Base-by-base conservation (phyloP, 2,113 vertebrate species). In the Siphamia tubifer region DNA sequence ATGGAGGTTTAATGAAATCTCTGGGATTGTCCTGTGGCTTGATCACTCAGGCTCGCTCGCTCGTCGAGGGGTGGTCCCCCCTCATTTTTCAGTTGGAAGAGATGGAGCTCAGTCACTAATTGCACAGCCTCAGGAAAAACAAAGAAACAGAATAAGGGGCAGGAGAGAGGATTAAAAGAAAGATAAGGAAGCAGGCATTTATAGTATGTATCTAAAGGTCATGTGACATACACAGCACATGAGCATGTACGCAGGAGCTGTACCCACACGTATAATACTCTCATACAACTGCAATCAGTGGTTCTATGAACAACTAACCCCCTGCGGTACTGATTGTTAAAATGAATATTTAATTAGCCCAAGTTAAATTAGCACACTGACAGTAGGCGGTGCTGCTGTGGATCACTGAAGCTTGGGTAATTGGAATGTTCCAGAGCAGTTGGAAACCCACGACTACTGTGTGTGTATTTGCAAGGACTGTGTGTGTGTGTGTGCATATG, bases 261-360 rank as follows among this genome's bases (percentile, higher is more conserved):
- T 30, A 35, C 19, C 1, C 49, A 51, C 28, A 47, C 53, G 48
- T 9, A 40, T 48, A 34, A 17, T 21, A 27, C 6, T 48, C 23
- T 47, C 64, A 43, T 66, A 60, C 69, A 40, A 45, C 30, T 54
- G 54, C 77, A 80, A 78, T 74, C 66, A 44, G 10, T 56, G 64
- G 58, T 28, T 79, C 43, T 77, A 42, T 51, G 54, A 78, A 61
- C 70, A 70, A 55, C 28, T 62, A n/a, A 20, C 15, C 62, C 60
- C 68, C 70, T 36, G 52, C 42, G 44, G 78, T 60, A 66, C 57
- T 79, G 77, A 88, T 88, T 88, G 82, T 82, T 79, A 53, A 85
- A 89, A 89, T 92, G 43, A 89, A 92, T 90, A 90, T 90, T 91
- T 87, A 91, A 91, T 92, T 84, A 84, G 67, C 70, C 64, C 35